These are phyloP conservation scores for Allophyes oxyacanthae DNA, from an alignment of 2,888 invertebrate species.

Conservation along the genomic window DNA sequence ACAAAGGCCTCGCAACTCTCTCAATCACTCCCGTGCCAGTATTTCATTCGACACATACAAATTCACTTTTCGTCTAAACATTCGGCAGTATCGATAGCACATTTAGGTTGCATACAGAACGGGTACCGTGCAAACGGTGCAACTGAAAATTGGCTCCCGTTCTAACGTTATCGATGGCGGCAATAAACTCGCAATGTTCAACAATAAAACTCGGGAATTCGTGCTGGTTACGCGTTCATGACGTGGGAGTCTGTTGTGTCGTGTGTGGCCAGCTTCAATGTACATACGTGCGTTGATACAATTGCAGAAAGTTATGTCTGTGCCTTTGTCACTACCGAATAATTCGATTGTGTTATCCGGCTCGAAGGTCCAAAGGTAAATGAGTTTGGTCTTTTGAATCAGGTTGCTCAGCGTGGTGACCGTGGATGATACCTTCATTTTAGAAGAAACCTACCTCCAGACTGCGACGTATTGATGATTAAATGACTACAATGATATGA, in stretches of 20 bases:
- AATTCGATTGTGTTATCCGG: not conserved
- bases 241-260: conserved; percentile 9
- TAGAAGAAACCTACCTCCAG: no score
- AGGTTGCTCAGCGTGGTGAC: not conserved
- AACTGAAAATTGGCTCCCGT: conserved; percentile 55
- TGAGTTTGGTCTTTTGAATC: not conserved
- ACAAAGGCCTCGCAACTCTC: conserved; percentile 4
- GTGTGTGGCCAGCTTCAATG: not conserved
- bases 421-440: no score
- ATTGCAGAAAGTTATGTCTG: conserved; percentile 15
- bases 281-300: conserved; percentile 24
- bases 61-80: conserved; percentile 56
- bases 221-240: conserved; percentile 41
- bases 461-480: no score
- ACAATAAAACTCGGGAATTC: conserved; percentile 49
- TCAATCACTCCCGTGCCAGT: conserved; percentile 16
- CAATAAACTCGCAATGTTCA: conserved; percentile 55
- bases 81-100: conserved; percentile 43
- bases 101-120: conserved; percentile 45
- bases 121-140: conserved; percentile 45
- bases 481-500: no score
- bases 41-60: conserved; percentile 34
- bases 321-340: not conserved
- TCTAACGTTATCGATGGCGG: conserved; percentile 55
- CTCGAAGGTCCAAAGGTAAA: not conserved